Evolutionary conservation across 2,888 invertebrate species (phyloP).

Genomic region (Hoplodrina ambigua): DNA sequence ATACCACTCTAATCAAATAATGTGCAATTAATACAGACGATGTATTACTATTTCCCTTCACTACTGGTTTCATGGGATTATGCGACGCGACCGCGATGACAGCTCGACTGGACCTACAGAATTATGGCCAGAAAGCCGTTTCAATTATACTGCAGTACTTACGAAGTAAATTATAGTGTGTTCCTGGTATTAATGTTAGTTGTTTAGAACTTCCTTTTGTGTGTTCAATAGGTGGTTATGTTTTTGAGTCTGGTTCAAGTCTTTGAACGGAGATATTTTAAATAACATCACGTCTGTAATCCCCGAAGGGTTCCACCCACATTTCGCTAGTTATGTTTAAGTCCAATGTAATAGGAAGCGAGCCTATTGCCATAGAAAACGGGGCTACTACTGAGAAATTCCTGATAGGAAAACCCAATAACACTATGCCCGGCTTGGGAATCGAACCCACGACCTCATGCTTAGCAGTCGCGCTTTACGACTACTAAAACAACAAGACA

Average conservation of each 20-base stretch:
- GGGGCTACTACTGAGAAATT: no score
- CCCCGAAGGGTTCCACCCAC: no score
- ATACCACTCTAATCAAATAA: constrained; percentile 56
- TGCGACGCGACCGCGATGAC: constrained; percentile 59
- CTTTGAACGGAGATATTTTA: neutral
- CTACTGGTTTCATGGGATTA: constrained; percentile 54
- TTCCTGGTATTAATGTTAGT: constrained; percentile 53
- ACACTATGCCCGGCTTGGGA: no score
- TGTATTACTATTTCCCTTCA: constrained; percentile 53
- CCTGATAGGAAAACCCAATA: no score
- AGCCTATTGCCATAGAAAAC: no score
- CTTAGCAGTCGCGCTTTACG: no score
- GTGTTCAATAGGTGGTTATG: neutral
- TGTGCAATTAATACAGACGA: constrained; percentile 55
- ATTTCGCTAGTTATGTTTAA: no score
- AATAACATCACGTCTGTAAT: neutral
- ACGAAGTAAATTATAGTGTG: constrained; percentile 73
- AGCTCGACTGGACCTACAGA: constrained; percentile 69
- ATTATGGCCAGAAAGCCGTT: constrained; percentile 77
- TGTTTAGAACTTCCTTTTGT: constrained; percentile 62
- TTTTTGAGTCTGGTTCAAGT: constrained; percentile 2
- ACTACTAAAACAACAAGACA: no score
- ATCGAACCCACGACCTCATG: no score
- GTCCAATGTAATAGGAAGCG: no score
- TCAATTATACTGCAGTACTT: constrained; percentile 75